A percentile compares a stretch with the other conserved stretches of the same genome.
Conservation (phyloP, 1,140 invertebrate genomes). For the Ephestia elutella region DNA sequence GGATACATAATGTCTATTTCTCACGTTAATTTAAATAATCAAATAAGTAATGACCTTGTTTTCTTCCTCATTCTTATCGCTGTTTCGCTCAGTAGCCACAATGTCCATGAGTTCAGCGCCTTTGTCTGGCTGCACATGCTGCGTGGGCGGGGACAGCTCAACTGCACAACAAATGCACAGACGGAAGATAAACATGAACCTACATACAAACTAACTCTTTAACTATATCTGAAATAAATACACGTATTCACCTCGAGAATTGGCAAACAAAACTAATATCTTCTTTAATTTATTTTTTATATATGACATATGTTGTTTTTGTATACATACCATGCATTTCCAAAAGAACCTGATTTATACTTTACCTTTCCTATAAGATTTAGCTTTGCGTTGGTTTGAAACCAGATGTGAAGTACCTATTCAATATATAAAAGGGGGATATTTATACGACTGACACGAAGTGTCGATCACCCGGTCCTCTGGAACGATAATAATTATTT, state of each 20-base stretch:
- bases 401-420: constrained; percentile 18
- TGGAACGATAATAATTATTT: constrained; percentile 46
- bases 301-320: not conserved
- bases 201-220: constrained; percentile 17
- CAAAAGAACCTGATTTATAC: constrained; percentile 17
- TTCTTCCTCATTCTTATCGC: constrained; percentile 33
- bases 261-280: not conserved
- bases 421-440: constrained; percentile 19
- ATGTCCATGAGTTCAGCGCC: constrained; percentile 40
- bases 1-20: too few species aligned
- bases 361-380: constrained; percentile 21
- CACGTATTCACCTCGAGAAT: not conserved
- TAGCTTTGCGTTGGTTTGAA: constrained; percentile 6
- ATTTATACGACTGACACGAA: constrained; percentile 25
- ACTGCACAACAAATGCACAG: constrained; percentile 40
- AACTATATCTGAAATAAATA: constrained; percentile 36
- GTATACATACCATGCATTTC: constrained; percentile 23
- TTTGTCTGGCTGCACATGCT: constrained; percentile 25
- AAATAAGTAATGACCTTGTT: not conserved
- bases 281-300: not conserved
- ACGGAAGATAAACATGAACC: constrained; percentile 43
- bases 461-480: constrained; percentile 28
- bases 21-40: too few species aligned
- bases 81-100: constrained; percentile 23
- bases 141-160: constrained; percentile 26